Percentiles rank a stretch among this genome's conserved stretches.
Conservation (phyloP, 2,888 invertebrate genomes). For the Mimumesa dahlbomi region DNA sequence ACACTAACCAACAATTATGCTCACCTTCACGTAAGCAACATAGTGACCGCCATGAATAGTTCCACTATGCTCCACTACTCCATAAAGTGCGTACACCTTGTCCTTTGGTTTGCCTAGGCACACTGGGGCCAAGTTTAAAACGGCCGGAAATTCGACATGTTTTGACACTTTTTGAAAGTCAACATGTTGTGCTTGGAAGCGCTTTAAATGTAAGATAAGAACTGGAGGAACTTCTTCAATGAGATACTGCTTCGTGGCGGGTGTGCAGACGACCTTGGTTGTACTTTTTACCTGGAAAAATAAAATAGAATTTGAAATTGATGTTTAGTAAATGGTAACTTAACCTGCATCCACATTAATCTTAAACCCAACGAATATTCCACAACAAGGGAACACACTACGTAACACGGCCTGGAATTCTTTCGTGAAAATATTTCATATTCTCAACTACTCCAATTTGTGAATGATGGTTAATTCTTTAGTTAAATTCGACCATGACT, state of each 20-base stretch:
- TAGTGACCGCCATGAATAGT: constrained; percentile 95
- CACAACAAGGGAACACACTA: too few relatives aligned
- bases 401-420: too few relatives aligned
- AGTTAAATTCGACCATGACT: too few relatives aligned
- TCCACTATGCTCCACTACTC: constrained; percentile 97
- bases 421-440: too few relatives aligned
- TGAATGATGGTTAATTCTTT: too few relatives aligned
- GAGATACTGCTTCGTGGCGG: constrained; percentile 91
- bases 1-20: too few relatives aligned
- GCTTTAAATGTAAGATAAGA: constrained; percentile 95
- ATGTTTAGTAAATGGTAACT: too few relatives aligned
- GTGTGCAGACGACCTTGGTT: constrained; percentile 87
- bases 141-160: constrained; percentile 92
- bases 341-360: too few relatives aligned
- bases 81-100: constrained; percentile 92
- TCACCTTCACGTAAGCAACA: constrained; percentile 95
- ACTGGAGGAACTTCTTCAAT: constrained; percentile 96
- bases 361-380: too few relatives aligned
- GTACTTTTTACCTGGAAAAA: constrained; percentile 84
- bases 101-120: constrained; percentile 86
- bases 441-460: too few relatives aligned
- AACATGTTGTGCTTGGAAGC: constrained; percentile 89
- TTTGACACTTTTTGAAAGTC: constrained; percentile 91
- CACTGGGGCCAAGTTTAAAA: constrained; percentile 94
- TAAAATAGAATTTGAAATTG: too few relatives aligned